Evolutionary conservation across 2,888 invertebrate genomes (phyloP), one percentile per base, ranked within the genome.

Genomic region (Andrena trimmerana): DNA sequence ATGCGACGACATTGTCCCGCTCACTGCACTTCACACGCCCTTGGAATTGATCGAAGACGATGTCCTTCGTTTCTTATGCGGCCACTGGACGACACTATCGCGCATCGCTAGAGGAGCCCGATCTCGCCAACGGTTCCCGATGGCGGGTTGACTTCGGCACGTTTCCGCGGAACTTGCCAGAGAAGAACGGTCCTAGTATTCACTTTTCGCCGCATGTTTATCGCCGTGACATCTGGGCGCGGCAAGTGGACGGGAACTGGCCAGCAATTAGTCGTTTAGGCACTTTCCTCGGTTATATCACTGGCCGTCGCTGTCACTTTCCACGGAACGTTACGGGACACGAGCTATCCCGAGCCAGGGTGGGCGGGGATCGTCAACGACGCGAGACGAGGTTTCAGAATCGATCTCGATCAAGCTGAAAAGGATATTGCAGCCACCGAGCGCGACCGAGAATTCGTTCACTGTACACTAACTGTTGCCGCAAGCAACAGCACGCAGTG

Each of bases 1-100:
- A 88, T 93, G 92, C 84, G 93, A 93, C 86, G 93, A 93, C 93
- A 93, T 93, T 65, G 80, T 81, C 62, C 79, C 16, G n/a, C 33
- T 6, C 24, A 24, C 62, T 16, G 16, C 24, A 33, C n/a, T 20
- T 65, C 63, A 76, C 72, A 3, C 42, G 29, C 70, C 59, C 36
- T 31, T 60, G 42, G 10, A 8, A 8, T n/a, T 36, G 27, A 29
- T 29, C 50, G 29, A 16, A 66, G 10, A 27, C 13, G 29, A 63
- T n/a, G 20, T 13, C 24, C 27, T 65, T 42, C 33, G 20, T 27
- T 48, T 6, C 20, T 73, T 57, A 20, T 57, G 10, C 33, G 52
- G 24, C 16, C 52, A n/a, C 33, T 75, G n/a, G 31, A 8, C 33
- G 13, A 65, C 27, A 48, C 42, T 50, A 50, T 62, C 52, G 60